Conservation (phyloP, 1,140 invertebrate species). For the Brachionus plicatilis region DNA sequence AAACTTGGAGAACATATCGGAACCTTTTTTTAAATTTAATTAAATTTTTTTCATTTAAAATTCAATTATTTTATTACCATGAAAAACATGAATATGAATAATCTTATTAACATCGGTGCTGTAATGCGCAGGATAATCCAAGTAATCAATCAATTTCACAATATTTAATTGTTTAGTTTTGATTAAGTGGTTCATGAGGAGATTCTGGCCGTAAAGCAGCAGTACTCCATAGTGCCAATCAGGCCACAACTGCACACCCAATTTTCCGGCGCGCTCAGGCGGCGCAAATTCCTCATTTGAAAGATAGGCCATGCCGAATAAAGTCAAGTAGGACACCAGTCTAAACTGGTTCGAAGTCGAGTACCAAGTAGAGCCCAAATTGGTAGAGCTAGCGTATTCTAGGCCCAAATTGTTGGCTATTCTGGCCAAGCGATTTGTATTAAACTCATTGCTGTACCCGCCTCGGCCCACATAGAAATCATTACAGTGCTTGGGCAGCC, state of each 20-base stretch:
- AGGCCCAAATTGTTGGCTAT: neutral
- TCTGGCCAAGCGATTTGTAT: neutral
- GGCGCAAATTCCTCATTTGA: constrained; percentile 19
- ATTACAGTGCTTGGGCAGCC: constrained; percentile 8
- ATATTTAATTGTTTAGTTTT: constrained; percentile 11
- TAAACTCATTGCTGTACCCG: constrained; percentile 20
- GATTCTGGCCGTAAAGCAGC: neutral
- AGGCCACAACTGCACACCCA: neutral
- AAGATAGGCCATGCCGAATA: constrained; percentile 35
- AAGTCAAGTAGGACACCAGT: constrained; percentile 22
- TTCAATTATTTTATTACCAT: neutral
- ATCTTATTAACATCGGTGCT: neutral
- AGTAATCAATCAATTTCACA: neutral
- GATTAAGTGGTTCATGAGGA: constrained; percentile 31
- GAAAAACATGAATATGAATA: constrained; percentile 31
- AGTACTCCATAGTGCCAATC: constrained; percentile 40
- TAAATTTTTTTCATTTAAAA: too few relatives aligned
- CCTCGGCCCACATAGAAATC: constrained; percentile 37
- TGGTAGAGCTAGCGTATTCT: neutral
- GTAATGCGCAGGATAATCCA: constrained; percentile 30
- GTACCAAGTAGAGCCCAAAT: constrained; percentile 37
- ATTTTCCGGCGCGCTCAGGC: constrained; percentile 20
- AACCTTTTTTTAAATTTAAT: neutral
- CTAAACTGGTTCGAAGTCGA: constrained; percentile 9
- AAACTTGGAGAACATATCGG: constrained; percentile 20